phyloP scores from a whole-genome alignment of 2,797 vertebrate species.

The Paramormyrops hopkinsi region DNA sequence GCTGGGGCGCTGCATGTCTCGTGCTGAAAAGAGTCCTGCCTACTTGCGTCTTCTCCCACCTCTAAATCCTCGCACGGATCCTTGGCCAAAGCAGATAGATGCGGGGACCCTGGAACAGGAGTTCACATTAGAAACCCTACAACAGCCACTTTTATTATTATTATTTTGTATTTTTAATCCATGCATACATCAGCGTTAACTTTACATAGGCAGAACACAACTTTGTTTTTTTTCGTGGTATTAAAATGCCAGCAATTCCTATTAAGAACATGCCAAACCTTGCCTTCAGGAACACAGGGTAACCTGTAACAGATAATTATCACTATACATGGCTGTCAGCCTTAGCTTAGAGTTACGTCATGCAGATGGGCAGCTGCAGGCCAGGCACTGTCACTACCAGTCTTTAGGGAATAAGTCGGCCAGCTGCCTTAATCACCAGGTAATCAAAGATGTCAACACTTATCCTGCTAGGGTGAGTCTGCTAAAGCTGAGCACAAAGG shows the following conservation, averaged over 20 bases:
- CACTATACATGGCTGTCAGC: background rate
- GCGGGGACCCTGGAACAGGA: conserved; percentile 61
- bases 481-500: background rate
- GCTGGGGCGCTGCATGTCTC: background rate
- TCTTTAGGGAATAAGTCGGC: background rate
- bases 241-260: background rate
- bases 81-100: conserved; percentile 71
- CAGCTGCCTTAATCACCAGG: background rate
- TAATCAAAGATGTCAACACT: background rate
- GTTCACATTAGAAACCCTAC: background rate
- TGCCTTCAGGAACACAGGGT: background rate
- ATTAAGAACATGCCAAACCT: background rate
- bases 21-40: conserved; percentile 21
- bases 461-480: background rate
- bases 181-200: background rate
- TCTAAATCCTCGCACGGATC: conserved; percentile 69
- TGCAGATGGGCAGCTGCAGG: background rate
- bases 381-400: background rate
- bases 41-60: conserved; percentile 61
- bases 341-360: background rate
- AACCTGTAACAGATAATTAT: background rate
- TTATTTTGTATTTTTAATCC: background rate
- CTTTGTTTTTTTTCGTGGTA: background rate
- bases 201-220: background rate
- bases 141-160: background rate